Base-by-base conservation (phyloP, 1,140 invertebrate species). In the Bombus sylvicola region DNA sequence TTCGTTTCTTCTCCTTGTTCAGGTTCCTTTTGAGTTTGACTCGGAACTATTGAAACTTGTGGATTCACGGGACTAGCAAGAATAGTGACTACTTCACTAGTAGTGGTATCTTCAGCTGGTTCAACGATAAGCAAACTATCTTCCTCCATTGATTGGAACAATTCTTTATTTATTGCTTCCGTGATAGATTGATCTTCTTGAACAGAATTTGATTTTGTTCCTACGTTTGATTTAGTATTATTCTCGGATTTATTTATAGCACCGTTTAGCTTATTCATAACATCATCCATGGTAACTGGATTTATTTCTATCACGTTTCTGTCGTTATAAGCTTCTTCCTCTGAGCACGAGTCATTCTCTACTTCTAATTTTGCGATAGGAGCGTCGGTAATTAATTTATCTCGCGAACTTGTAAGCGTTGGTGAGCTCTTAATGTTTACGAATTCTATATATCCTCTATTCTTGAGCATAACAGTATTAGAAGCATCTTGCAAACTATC, bases 401-500 rank as follows among this genome's bases (percentile, higher is more conserved):
- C 41, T 28, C 53, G 47, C 1, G 78, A 74, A 41, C 39, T 69
- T 0, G 28, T 15, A 1, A 41, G 34, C 12, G 18, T 82, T 10
- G 81, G 41, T 57, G 47, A 43, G 15, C 77, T 85, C 47, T 87
- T 92, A 10, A 94, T 81, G 73, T 97, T 96, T 0, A 97, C 97
- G 89, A 97, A 97, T 83, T 97, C 96, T 71, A 97, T 94, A 87
- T 97, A 97, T 0, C 97, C 97, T 43, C 96, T 96, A 92, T 97
- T 97, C 75, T 96, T 96, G 15, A 96, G 73, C 39, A 95, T 78
- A 3, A 95, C 92, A 31, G 95, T 94, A 83, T 96, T 96, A 12
- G 95, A 95, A 0, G 95, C 95, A 22, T 96, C 95, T 64, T 94
- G 92, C 0, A 95, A 81, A 80, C 96, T 96, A n/a, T 96, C 96